Base-by-base conservation (phyloP, 2,888 invertebrate genomes). In the Lobophora halterata region DNA sequence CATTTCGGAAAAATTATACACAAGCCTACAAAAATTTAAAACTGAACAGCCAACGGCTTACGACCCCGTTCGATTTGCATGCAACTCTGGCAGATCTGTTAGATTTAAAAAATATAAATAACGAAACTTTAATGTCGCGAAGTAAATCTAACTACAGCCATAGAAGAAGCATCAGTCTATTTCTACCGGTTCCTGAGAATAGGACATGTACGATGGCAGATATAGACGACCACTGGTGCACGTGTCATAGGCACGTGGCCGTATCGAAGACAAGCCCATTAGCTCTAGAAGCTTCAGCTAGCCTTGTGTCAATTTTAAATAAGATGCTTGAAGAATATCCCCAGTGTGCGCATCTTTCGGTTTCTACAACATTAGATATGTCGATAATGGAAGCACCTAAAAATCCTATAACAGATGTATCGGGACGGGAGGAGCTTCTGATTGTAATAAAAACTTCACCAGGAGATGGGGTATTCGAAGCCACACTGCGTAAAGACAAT, bases 181-280 rank as follows among this genome's bases (percentile, higher is more conserved):
- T 97, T 68, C 74, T 92, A 11, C 90, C 91, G 0, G 89, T 97
- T 35, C 92, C 94, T 0, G 70, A 67, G 16, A 88, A 90, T 32
- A 88, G 97, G 21, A 95, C 93, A 0, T 98, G 97, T 68, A 82
- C 89, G 29, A 83, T 88, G 46, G 97, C 97, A 0, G 91, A 88
- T 1, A 95, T 98, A 34, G 90, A 92, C 0, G 91, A 92, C 11
- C 95, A 96, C 69, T 97, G 94, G 93, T 97, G 97, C 72, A 94
- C 95, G 10, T 97, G 97, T 54, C 93, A 95, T 59, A 89, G 89
- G 39, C 90, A 91, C 29, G 75, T 79, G 27, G 87, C 90, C 47
- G 63, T 95, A 7, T 65, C 88, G 0, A 76, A 80, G 0, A 85
- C 89, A 13, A 89, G 91, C 50, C 55, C 71, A 0, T 63, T 76